phyloP scores from a whole-genome alignment of 2,113 vertebrate species.

The Puffinus mauretanicus region DNA sequence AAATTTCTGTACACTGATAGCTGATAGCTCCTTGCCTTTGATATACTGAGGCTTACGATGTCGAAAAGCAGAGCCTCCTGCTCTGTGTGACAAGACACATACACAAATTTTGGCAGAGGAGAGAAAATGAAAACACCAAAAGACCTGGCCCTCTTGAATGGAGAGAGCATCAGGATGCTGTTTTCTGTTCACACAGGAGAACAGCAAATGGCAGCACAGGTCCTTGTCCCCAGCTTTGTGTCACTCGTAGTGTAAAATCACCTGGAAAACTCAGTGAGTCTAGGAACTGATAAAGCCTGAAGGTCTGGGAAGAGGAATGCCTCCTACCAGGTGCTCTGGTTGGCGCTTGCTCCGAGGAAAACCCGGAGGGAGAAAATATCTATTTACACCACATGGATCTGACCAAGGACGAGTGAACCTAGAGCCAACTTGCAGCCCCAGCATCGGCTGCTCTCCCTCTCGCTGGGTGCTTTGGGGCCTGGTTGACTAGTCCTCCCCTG shows the following conservation, averaged over 20 bases:
- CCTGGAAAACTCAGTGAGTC: background rate
- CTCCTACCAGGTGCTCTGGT: background rate
- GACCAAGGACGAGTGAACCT: background rate
- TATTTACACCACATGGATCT: accelerated
- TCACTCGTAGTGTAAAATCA: background rate
- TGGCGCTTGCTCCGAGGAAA: background rate
- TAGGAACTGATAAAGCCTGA: background rate
- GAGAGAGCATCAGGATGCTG: background rate
- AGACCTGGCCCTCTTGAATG: background rate
- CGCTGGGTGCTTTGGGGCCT: background rate
- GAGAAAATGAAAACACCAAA: background rate
- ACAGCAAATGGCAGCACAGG: background rate
- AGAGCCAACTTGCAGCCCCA: background rate
- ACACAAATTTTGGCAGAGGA: background rate
- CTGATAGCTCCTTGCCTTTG: background rate
- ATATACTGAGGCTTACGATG: background rate
- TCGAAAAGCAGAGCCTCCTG: background rate
- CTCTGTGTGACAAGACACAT: background rate
- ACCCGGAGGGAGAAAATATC: background rate
- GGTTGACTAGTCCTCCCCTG: background rate
- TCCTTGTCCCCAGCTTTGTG: background rate
- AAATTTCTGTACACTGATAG: background rate
- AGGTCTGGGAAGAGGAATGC: background rate
- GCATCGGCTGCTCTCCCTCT: background rate
- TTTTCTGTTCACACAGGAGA: background rate